Evolutionary conservation across 2,888 invertebrate species (phyloP).

Genomic region (Tethea ocularis): DNA sequence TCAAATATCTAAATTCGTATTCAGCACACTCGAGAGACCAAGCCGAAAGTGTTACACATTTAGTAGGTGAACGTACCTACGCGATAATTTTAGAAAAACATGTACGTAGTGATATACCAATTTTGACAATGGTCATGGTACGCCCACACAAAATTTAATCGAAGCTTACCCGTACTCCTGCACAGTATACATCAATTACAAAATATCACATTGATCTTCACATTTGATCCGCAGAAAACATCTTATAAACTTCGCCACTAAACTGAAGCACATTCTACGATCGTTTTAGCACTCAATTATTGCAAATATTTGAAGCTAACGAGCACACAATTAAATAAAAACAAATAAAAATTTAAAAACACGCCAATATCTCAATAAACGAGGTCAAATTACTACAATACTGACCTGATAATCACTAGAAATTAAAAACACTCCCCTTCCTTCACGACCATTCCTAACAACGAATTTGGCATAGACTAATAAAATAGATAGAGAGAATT

Average conservation of each 20-base stretch:
- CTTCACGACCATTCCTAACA: conserved; percentile 33
- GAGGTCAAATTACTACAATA: conserved; percentile 20
- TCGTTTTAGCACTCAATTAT: not conserved
- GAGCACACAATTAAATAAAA: not conserved
- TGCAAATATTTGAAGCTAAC: not conserved
- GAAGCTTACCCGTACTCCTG: not conserved
- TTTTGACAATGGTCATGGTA: conserved; percentile 18
- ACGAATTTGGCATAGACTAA: conserved; percentile 7
- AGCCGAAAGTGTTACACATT: conserved; percentile 47
- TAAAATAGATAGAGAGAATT: not conserved
- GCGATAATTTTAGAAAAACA: conserved; percentile 51
- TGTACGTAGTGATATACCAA: conserved; percentile 11
- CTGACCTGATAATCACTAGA: conserved; percentile 43
- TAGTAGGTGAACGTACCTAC: conserved; percentile 49
- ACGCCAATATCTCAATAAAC: conserved; percentile 13
- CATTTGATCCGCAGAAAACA: conserved; percentile 13
- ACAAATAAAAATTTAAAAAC: conserved; percentile 11
- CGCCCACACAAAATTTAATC: conserved; percentile 10
- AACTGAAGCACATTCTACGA: conserved; percentile 3
- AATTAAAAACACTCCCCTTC: conserved; percentile 47
- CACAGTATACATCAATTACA: conserved; percentile 10
- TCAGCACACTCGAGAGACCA: conserved; percentile 41
- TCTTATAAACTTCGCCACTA: conserved; percentile 1
- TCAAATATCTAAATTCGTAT: conserved; percentile 43
- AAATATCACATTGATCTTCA: conserved; percentile 9